Evolutionary conservation across 2,113 vertebrate genomes (phyloP).

Genomic region (Pseudorectes ferrugineus): DNA sequence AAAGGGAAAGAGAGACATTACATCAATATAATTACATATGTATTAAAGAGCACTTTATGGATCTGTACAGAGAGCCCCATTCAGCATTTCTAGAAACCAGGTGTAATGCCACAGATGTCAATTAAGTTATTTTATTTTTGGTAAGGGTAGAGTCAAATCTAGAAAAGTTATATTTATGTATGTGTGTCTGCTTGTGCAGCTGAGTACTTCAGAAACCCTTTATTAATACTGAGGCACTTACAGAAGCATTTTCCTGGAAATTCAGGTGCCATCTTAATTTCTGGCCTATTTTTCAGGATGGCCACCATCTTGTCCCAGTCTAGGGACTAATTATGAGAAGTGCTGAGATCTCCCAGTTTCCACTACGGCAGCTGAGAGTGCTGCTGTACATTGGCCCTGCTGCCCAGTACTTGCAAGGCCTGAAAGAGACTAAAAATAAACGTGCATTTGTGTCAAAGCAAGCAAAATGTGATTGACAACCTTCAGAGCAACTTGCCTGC

Average conservation of each 20-base stretch:
- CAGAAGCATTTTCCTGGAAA: neutral
- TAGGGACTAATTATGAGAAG: neutral
- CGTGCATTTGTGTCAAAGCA: neutral
- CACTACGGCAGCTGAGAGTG: neutral
- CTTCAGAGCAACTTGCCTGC: conserved; percentile 68
- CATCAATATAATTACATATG: neutral
- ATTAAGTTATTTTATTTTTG: neutral
- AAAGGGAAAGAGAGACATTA: neutral
- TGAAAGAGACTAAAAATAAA: conserved; percentile 8
- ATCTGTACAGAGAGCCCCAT: neutral
- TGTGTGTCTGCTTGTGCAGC: neutral
- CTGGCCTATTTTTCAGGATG: neutral
- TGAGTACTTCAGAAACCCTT: neutral
- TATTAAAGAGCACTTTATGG: neutral
- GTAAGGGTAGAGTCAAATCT: neutral
- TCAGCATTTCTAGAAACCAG: neutral
- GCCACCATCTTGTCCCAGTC: neutral
- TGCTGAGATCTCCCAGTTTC: neutral
- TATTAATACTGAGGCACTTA: neutral
- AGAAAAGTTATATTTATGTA: neutral
- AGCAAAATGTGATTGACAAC: conserved; percentile 72
- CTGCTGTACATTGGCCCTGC: neutral
- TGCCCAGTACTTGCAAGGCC: neutral
- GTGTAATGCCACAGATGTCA: neutral
- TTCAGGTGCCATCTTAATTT: neutral